phyloP scores from a whole-genome alignment of 2,888 invertebrate genomes.

The Crioceris asparagi region DNA sequence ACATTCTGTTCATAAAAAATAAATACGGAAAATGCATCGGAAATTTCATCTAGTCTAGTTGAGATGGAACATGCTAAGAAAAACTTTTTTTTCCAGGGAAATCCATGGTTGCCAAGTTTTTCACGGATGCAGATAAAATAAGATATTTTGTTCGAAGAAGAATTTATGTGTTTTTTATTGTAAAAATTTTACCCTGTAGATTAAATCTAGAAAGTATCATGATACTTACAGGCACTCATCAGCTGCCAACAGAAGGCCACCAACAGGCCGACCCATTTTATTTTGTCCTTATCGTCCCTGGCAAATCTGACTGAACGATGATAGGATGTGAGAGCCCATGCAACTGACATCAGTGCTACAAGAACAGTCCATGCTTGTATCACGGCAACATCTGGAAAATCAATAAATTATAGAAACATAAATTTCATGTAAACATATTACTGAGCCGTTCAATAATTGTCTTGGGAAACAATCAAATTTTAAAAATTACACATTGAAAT shows the following conservation, averaged over 20 bases:
- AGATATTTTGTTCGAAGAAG: too few relatives aligned
- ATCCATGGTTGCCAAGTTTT: too few relatives aligned
- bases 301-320: constrained; percentile 48
- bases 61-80: too few relatives aligned
- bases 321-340: constrained; percentile 51
- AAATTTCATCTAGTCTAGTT: too few relatives aligned
- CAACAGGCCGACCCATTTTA: constrained; percentile 41
- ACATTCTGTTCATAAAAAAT: too few relatives aligned
- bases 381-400: constrained; percentile 32
- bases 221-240: constrained; percentile 41
- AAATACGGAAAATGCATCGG: too few relatives aligned
- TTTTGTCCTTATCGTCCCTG: constrained; percentile 44
- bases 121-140: too few relatives aligned
- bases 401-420: constrained; percentile 1
- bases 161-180: too few relatives aligned
- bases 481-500: too few relatives aligned
- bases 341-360: constrained; percentile 45
- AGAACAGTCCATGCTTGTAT: constrained; percentile 42
- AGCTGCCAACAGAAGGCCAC: constrained; percentile 49
- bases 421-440: neutral
- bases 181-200: too few relatives aligned
- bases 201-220: neutral
- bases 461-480: too few relatives aligned
- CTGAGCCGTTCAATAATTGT: neutral
- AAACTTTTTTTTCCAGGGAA: too few relatives aligned